These are phyloP conservation scores for Chromoteleia sp. DNA, from an alignment of 2,888 invertebrate species.

Conservation along the genomic window DNA sequence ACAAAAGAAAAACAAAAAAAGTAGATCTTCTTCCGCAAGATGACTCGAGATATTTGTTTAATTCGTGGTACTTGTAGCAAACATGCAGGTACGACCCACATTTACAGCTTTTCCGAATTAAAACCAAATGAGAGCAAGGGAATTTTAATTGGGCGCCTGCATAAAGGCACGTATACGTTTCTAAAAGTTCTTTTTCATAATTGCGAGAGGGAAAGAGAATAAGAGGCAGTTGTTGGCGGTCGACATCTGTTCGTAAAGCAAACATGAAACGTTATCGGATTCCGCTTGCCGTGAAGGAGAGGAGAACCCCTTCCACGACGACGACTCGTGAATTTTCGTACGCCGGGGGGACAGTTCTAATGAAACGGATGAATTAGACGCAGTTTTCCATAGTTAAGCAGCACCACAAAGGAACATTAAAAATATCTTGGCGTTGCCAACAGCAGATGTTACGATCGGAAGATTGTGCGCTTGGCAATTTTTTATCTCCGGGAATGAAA, in stretches of 20 bases:
- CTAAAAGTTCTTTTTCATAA: slow-evolving; percentile 63
- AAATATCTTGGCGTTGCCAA: slow-evolving; percentile 52
- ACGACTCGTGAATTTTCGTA: slow-evolving; percentile 56
- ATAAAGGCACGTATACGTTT: slow-evolving; percentile 32
- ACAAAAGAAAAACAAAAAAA: too few species aligned
- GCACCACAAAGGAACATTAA: slow-evolving; percentile 58
- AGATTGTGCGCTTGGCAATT: slow-evolving; percentile 61
- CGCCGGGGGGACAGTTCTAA: slow-evolving; percentile 49
- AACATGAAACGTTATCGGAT: slow-evolving; percentile 62
- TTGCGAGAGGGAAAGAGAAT: slow-evolving; percentile 65
- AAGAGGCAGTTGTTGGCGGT: slow-evolving; percentile 60
- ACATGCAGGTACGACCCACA: slow-evolving; percentile 48
- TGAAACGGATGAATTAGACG: slow-evolving; percentile 64
- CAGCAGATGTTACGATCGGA: slow-evolving; percentile 58
- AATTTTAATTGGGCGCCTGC: slow-evolving; percentile 42
- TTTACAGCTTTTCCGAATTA: slow-evolving; percentile 26
- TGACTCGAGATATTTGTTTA: slow-evolving; percentile 29
- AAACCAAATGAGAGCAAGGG: background rate
- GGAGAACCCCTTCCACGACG: slow-evolving; percentile 45
- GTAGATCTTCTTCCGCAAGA: slow-evolving; percentile 1
- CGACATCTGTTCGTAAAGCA: slow-evolving; percentile 69
- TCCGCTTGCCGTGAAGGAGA: slow-evolving; percentile 24
- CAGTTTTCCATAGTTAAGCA: slow-evolving; percentile 54
- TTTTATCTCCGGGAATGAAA: slow-evolving; percentile 61
- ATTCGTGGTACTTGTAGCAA: slow-evolving; percentile 18